A percentile compares a stretch with the other conserved stretches of the same genome.
These are phyloP conservation scores for Epinephelus awoara DNA, from an alignment of 2,797 vertebrate species.

Conservation along the genomic window DNA sequence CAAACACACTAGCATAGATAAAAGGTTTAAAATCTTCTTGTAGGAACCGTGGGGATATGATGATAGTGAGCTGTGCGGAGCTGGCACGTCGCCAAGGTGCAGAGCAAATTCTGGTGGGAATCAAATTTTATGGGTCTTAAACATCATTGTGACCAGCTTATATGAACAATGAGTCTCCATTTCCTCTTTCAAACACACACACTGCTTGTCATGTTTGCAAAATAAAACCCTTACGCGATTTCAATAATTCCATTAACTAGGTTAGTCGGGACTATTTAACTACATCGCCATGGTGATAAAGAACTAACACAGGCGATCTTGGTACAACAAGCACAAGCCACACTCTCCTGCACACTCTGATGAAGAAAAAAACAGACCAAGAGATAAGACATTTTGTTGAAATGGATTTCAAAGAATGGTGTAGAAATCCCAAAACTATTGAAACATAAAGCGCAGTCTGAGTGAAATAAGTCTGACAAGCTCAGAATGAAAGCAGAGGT, in stretches of 20 bases:
- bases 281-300: slow-evolving; percentile 5
- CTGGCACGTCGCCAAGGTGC: slow-evolving; percentile 71
- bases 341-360: neutral
- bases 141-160: slow-evolving; percentile 79
- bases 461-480: neutral
- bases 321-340: neutral
- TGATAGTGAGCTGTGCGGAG: slow-evolving; percentile 49
- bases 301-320: neutral
- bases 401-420: neutral
- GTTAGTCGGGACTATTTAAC: slow-evolving; percentile 44
- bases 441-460: neutral
- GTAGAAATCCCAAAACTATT: neutral
- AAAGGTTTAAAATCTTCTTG: slow-evolving; percentile 78
- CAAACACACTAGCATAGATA: slow-evolving; percentile 75
- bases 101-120: slow-evolving; percentile 75
- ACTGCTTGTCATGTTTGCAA: slow-evolving; percentile 59
- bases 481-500: slow-evolving; percentile 37
- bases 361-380: neutral
- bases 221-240: slow-evolving; percentile 60
- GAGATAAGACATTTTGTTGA: neutral
- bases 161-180: slow-evolving; percentile 75
- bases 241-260: slow-evolving; percentile 71
- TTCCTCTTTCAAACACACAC: slow-evolving; percentile 52
- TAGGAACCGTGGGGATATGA: slow-evolving; percentile 52
- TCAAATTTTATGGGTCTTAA: slow-evolving; percentile 82